These are phyloP conservation scores for Pyrrhura leucotis DNA, from an alignment of 2,797 vertebrate species.

Conservation along the genomic window DNA sequence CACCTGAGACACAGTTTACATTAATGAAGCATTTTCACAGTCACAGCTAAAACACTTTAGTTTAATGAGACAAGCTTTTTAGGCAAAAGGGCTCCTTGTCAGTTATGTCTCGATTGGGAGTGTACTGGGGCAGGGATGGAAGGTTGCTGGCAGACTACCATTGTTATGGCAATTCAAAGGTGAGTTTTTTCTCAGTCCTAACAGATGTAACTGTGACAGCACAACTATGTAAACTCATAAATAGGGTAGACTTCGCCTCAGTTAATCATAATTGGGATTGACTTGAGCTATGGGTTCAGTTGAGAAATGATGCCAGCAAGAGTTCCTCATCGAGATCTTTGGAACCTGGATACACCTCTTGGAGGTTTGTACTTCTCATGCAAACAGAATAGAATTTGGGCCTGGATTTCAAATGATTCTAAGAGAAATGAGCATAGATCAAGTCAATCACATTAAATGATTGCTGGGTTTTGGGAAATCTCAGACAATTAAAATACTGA, in stretches of 20 bases:
- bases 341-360: background rate
- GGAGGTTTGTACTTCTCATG: background rate
- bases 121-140: background rate
- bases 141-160: background rate
- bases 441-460: background rate
- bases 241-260: background rate
- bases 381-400: background rate
- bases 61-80: background rate
- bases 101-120: accelerated
- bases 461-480: background rate
- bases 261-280: background rate
- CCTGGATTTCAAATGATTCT: background rate
- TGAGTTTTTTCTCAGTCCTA: background rate
- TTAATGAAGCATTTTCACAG: background rate
- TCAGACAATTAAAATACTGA: background rate
- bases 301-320: background rate
- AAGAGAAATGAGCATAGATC: background rate
- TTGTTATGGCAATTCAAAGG: background rate
- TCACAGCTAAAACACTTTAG: background rate
- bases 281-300: background rate
- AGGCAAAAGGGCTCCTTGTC: background rate
- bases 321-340: background rate
- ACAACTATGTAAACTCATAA: conserved; percentile 17
- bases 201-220: background rate
- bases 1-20: background rate